These are phyloP conservation scores for Gobio gobio DNA, from an alignment of 2,113 vertebrate species.

Conservation along the genomic window DNA sequence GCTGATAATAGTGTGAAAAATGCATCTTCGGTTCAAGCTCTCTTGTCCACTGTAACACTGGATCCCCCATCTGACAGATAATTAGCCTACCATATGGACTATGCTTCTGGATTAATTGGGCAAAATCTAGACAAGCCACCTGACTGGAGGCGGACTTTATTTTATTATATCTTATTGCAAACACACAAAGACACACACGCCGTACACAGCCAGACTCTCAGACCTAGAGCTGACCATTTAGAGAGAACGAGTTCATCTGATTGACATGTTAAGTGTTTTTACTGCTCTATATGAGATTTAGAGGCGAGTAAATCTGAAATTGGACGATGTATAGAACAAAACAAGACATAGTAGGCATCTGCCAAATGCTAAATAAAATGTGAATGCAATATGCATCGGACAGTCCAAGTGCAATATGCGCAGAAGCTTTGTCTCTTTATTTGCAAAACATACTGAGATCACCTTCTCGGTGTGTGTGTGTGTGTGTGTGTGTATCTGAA, in stretches of 20 bases:
- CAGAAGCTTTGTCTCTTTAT: neutral
- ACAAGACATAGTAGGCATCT: neutral
- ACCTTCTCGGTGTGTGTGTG: neutral
- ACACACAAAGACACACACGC: neutral
- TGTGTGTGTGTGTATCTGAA: neutral
- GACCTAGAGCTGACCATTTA: neutral
- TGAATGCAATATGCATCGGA: neutral
- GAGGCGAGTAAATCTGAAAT: neutral
- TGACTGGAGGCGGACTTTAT: slow-evolving; percentile 60
- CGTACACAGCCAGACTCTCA: neutral
- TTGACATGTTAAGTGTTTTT: neutral
- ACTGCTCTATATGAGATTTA: neutral
- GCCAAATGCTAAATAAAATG: neutral
- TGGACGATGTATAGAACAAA: too few species aligned
- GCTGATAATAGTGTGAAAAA: neutral
- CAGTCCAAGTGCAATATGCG: neutral
- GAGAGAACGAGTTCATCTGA: neutral
- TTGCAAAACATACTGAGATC: neutral
- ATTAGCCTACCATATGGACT: slow-evolving; percentile 67
- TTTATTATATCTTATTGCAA: slow-evolving; percentile 48
- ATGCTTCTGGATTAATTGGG: slow-evolving; percentile 68
- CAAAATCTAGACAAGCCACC: slow-evolving; percentile 61
- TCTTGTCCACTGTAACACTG: neutral
- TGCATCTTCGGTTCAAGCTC: neutral
- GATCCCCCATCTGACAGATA: slow-evolving; percentile 41